Evolutionary conservation across 64 coral and sea anemone species (phyloP), one percentile per base, ranked within the genome.

Genomic region (Montipora foliosa): DNA sequence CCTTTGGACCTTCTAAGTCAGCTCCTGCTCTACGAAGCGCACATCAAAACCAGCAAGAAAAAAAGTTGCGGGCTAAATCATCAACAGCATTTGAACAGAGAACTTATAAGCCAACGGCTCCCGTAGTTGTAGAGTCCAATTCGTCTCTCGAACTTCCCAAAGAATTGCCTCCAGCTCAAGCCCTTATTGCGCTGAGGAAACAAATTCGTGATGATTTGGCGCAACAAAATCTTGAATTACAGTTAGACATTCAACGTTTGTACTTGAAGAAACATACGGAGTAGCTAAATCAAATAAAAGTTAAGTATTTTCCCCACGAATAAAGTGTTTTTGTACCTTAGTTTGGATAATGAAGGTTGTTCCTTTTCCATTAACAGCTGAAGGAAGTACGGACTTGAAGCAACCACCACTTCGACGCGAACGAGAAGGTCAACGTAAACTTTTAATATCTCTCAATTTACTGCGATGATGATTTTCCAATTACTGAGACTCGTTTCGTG

Each of bases 181-280:
- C 95, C 10, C 72, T 97, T 1, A 57, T 92, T 21, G 95, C 74
- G 17, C 50, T 97, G 21, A 90, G 95, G 20, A 94, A 94, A 51
- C 83, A 89, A 49, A 97, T 97, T 89, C 92, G 95, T 3, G 92
- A 97, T 20, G 93, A 97, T 37, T 77, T 97, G 13, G 93, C 95
- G 0, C 88, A 94, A 49, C 91, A 97, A 79, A 97, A 92, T 77
- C 86, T 61, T 2, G 83, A 94, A 47, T 82, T 97, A 57, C 88
- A 97, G 49, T 89, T 97, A 17, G 95, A 97, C 49, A 97, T 97
- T 83, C 95, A 97, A 25, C 95, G 94, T 62, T 83, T 97, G 47
- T 97, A 94, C 70, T 77, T 97, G n/a, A 97, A 81, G 62, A 88
- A 94, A 75, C 92, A 93, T 88, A 20, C 19, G 70, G 62, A 85